Percentiles rank a stretch among this genome's conserved stretches.
Conservation (phyloP, 2,888 invertebrate genomes). For the Neoascia interrupta region DNA sequence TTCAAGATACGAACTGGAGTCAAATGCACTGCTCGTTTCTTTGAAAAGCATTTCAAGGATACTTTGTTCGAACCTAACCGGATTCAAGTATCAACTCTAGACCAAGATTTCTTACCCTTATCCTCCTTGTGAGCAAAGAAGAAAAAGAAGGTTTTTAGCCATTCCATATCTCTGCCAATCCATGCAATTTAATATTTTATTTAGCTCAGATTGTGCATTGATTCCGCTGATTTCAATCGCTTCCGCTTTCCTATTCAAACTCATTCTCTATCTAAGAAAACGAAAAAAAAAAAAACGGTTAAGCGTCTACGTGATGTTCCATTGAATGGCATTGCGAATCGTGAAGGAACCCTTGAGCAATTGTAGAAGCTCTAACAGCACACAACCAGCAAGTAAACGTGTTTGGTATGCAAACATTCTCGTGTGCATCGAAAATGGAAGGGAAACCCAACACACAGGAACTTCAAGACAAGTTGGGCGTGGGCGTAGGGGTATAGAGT, state of each 20-base stretch:
- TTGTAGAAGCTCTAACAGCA: conserved; percentile 23
- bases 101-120: too few relatives aligned
- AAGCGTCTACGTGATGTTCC: conserved; percentile 63
- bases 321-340: conserved; percentile 33
- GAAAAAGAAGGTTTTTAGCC: too few relatives aligned
- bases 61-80: too few relatives aligned
- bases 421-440: conserved; percentile 53
- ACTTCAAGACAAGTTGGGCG: background rate
- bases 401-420: conserved; percentile 68
- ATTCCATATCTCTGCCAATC: too few relatives aligned
- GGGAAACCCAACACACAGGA: too few relatives aligned
- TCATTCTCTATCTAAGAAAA: conserved; percentile 22
- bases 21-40: too few relatives aligned
- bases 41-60: too few relatives aligned
- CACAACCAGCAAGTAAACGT: conserved; percentile 52
- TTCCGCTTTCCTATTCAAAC: conserved; percentile 42
- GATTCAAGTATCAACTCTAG: too few relatives aligned
- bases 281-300: conserved; percentile 20
- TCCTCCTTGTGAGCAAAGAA: too few relatives aligned
- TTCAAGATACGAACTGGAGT: too few relatives aligned
- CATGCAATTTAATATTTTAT: conserved; percentile 68
- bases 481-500: background rate
- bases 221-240: conserved; percentile 63
- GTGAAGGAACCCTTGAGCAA: conserved; percentile 48
- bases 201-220: conserved; percentile 65